A percentile compares a stretch with the other conserved stretches of the same genome.
Evolutionary conservation across 2,797 vertebrate species (phyloP).

Genomic region (Cirrhinus mrigala): DNA sequence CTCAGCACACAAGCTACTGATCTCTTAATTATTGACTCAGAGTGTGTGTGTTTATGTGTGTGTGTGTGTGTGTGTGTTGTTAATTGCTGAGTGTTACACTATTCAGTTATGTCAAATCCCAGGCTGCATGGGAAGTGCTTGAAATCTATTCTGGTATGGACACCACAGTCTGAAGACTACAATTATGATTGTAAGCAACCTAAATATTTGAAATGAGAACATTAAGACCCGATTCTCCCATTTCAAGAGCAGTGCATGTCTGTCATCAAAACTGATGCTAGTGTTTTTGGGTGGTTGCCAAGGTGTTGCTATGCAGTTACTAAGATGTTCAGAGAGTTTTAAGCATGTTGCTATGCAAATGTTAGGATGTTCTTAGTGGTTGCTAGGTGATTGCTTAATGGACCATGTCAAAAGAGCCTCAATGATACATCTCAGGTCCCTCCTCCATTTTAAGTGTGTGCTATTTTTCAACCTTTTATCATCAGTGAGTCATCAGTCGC

Average conservation of each 20-base stretch:
- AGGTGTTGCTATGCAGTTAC: conserved; percentile 3
- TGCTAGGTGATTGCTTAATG: conserved; percentile 17
- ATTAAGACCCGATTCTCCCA: not conserved
- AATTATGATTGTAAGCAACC: not conserved
- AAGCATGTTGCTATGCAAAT: conserved; percentile 5
- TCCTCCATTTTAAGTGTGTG: conserved; percentile 14
- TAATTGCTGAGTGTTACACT: conserved; percentile 35
- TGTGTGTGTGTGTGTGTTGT: conserved; percentile 1
- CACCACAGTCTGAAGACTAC: not conserved
- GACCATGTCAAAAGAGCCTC: conserved; percentile 3
- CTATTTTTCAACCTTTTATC: conserved; percentile 23
- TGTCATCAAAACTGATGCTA: not conserved
- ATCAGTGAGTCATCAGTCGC: conserved; percentile 28
- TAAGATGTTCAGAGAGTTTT: not conserved
- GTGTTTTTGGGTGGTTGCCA: not conserved
- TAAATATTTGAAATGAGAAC: not conserved
- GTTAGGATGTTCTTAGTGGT: not conserved
- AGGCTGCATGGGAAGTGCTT: conserved; percentile 19
- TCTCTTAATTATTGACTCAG: conserved; percentile 48
- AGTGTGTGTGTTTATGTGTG: not conserved
- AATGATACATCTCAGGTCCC: not conserved
- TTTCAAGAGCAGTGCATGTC: not conserved
- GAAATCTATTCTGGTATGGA: conserved; percentile 11
- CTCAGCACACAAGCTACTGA: conserved; percentile 5
- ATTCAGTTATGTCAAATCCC: conserved; percentile 28